Base-by-base conservation (phyloP, 2,113 vertebrate genomes). In the Seriola quinqueradiata region DNA sequence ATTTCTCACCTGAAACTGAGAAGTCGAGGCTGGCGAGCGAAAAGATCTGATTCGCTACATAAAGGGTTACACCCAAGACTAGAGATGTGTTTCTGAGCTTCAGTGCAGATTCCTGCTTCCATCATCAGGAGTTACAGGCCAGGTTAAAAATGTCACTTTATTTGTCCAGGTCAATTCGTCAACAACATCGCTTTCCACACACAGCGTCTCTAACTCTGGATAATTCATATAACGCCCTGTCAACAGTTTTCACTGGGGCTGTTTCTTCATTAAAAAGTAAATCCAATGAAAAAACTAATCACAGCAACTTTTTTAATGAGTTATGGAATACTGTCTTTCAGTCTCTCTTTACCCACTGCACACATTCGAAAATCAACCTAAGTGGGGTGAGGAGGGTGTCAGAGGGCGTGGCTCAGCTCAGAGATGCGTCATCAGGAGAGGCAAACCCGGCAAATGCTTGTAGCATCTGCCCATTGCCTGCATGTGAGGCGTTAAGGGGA, bases 1-100 rank as follows among this genome's bases (percentile, higher is more conserved):
- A 46, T 69, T 23, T 68, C 55, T 77, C 69, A 83, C 60, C 68
- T 77, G 48, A 58, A 75, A 63, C 21, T 5, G 70, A 80, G 42
- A 60, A 60, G 66, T 48, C 7, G 44, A 75, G 48, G 38, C 42
- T 8, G 8, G 19, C 19, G 55, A 61, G n/a, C 28, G 25, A 61
- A 64, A 28, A 38, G 2, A 28, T 75, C n/a, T 1, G 59, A 44
- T 21, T 48, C 44, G 8, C 57, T 64, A 19, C 46, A 63, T 50
- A 19, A 13, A 0, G n/a, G 48, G 14, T 42, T 25, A 9, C 28
- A 32, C 13, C 38, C 17, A 21, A 19, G 38, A 28, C 28, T 28
- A 28, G 28, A 50, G 7, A 4, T 36, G 0, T 71, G 4, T 36
- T 8, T 44, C 13, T 72, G 40, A 32, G 46, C 21, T 70, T 42